Evolutionary conservation across 2,888 invertebrate species (phyloP), one percentile per base, ranked within the genome.

Genomic region (Thecocarcelia acutangulata): DNA sequence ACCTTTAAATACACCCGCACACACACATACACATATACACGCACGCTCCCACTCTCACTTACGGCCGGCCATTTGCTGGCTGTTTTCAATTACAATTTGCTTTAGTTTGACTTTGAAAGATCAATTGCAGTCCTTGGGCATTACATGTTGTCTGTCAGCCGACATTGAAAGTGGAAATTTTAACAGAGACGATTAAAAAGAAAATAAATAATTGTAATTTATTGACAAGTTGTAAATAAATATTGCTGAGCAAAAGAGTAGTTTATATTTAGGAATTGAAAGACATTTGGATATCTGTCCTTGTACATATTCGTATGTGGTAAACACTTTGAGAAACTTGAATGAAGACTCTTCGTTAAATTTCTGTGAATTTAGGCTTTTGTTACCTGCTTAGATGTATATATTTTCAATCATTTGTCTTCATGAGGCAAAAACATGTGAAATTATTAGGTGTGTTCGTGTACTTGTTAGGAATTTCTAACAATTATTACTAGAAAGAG

Each of bases 41-140:
- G n/a, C 24, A 48, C 21, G 17, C 12, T 9, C 12, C 17, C 9
- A 13, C 37, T 52, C 21, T 8, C 24, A 42, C n/a, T 12, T 1
- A 24, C n/a, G n/a, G n/a, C 37, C 9, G 33, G n/a, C 8, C n/a
- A 5, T 69, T n/a, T 1, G 4, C n/a, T 12, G 21, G 6, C 54
- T 17, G 11, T 68, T 72, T 50, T 17, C 59, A 40, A 8, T 63
- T 15, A 28, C 42, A 64, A 59, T 66, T 66, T 78, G 4, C 73
- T 54, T 61, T 37, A 42, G 40, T 52, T 28, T 73, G 37, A 44
- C 64, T 66, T 66, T 72, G n/a, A 42, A 66, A 58, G 50, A 72
- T 72, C 52, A 66, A 72, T 78, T 52, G 44, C n/a, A 70, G 50
- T 59, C 72, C 59, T 66, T 78, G 72, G 52, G 50, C 50, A 40